phyloP scores from a whole-genome alignment of 2,888 invertebrate genomes.

The Cosmorhoe ocellata region DNA sequence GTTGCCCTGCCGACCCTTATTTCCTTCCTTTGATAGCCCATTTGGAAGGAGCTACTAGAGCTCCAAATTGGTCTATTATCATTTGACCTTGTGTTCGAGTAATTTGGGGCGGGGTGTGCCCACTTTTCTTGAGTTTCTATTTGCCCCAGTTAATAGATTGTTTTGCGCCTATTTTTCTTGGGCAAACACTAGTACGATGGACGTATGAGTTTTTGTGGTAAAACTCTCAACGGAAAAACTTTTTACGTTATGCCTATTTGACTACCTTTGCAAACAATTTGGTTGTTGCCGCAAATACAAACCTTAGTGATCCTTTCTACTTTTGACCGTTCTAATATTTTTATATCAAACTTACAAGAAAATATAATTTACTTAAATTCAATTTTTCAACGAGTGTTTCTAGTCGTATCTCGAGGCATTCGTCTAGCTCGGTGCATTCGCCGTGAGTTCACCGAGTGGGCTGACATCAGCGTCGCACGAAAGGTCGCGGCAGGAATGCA shows the following conservation, averaged over 20 bases:
- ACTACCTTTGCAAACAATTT: background rate
- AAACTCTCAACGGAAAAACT: background rate
- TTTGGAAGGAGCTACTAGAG: constrained; percentile 30
- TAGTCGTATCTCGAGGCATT: background rate
- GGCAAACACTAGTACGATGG: constrained; percentile 4
- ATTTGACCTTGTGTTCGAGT: constrained; percentile 35
- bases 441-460: constrained; percentile 22
- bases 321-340: too few relatives aligned
- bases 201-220: background rate
- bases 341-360: too few relatives aligned
- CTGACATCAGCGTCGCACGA: constrained; percentile 33
- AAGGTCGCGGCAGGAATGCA: constrained; percentile 39
- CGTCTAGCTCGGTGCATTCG: constrained; percentile 14
- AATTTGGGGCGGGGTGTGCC: constrained; percentile 23
- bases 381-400: constrained; percentile 8
- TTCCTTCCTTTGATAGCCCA: constrained; percentile 33
- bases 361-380: background rate
- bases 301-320: too few relatives aligned
- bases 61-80: constrained; percentile 38
- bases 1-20: constrained; percentile 28
- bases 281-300: too few relatives aligned
- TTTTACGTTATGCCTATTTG: background rate
- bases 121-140: constrained; percentile 29
- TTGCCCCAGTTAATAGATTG: constrained; percentile 30
- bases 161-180: constrained; percentile 18